phyloP scores from a whole-genome alignment of 2,888 invertebrate genomes.

The Ormyrus nitidulus region DNA sequence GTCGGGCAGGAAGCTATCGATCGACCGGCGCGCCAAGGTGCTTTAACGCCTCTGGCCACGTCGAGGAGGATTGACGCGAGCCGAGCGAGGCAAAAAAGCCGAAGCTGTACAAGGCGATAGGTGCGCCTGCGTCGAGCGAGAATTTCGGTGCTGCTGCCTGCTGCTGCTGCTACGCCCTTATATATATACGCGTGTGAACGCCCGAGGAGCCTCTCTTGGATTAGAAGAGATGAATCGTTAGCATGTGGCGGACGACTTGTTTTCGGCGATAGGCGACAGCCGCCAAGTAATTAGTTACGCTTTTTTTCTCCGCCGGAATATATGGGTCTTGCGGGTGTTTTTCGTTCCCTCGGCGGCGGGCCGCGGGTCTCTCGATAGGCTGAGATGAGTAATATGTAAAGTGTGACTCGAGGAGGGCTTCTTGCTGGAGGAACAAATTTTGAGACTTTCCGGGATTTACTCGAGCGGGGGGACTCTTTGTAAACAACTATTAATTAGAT shows the following conservation, averaged over 20 bases:
- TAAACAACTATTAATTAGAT: too few relatives aligned
- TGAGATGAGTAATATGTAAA: too few relatives aligned
- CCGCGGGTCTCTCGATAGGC: too few relatives aligned
- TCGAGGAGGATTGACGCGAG: conserved; percentile 27
- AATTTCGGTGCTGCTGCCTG: neutral
- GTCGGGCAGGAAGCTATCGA: conserved; percentile 34
- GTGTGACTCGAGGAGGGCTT: too few relatives aligned
- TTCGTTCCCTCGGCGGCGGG: too few relatives aligned
- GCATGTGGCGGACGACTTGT: conserved; percentile 12
- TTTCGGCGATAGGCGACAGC: too few relatives aligned
- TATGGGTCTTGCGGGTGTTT: too few relatives aligned
- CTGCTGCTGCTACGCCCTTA: neutral
- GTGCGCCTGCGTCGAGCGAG: neutral
- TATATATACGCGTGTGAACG: conserved; percentile 9
- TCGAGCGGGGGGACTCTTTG: too few relatives aligned
- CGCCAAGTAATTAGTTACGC: too few relatives aligned
- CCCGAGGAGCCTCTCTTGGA: conserved; percentile 3
- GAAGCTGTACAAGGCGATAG: neutral
- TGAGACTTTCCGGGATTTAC: too few relatives aligned
- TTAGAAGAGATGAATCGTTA: conserved; percentile 11
- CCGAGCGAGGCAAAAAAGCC: neutral
- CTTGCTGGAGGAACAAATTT: too few relatives aligned
- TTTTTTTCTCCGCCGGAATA: too few relatives aligned
- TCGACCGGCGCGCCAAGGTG: conserved; percentile 28
- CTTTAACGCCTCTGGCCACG: conserved; percentile 36